Base-by-base conservation (phyloP, 2,888 invertebrate genomes). In the Euclidia mi region DNA sequence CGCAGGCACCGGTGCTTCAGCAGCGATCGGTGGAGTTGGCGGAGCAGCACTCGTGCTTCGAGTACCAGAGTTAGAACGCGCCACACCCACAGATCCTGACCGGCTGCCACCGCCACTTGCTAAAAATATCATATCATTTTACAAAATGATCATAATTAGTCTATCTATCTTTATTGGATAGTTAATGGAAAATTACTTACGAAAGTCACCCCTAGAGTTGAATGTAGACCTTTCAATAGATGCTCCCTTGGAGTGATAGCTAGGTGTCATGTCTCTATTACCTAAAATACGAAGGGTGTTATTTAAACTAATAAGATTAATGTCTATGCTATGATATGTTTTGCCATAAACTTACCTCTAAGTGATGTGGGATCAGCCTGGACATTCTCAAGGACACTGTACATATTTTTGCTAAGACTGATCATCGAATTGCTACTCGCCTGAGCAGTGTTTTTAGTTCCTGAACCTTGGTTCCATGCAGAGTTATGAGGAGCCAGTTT, bases 171-270 rank as follows among this genome's bases (percentile, higher is more conserved):
- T n/a, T n/a, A n/a, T n/a, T n/a, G 6, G n/a, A 4, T 6, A 20
- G 6, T 32, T 12, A 2, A 34, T 10, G 9, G 3, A 20, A 11
- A 3, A 9, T 18, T 12, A 90, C 91, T 91, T 78, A 93, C 92
- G 80, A 63, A 86, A 91, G 44, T 94, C 92, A 58, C 82, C 85
- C 76, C 89, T 85, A 10, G 92, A 89, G 65, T 89, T 94, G 63
- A 94, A 94, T 49, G 94, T 93, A 0, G 94, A 94, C 53, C 94
- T 82, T 74, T 95, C 95, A 53, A 94, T 94, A 1, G 95, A 95
- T 38, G 91, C 91, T 43, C 91, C 91, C 80, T 94, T 94, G 25
- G 94, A 89, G 66, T 91, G 87, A 68, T 92, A 93, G 61, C 76
- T 84, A 29, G 89, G 73, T 1, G 87, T 62, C 65, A 89, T 78